Evolutionary conservation across 2,888 invertebrate genomes (phyloP).

Genomic region (Calameuta filiformis): DNA sequence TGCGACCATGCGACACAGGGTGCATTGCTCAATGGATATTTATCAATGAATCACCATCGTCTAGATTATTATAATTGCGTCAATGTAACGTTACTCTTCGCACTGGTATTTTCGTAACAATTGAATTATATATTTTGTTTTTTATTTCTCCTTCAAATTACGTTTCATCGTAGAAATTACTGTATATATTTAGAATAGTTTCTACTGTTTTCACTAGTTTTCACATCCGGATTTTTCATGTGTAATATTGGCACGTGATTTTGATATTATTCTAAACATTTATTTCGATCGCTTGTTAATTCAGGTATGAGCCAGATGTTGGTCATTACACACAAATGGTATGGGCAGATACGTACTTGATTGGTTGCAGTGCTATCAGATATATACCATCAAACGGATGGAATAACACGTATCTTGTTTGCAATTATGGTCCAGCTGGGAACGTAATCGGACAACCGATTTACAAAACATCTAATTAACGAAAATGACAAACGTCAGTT

Average conservation of each 20-base stretch:
- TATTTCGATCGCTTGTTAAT: not conserved
- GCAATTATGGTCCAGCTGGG: conserved; percentile 66
- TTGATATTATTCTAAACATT: not conserved
- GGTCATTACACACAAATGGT: conserved; percentile 67
- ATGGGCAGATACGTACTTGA: conserved; percentile 65
- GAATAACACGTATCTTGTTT: conserved; percentile 55
- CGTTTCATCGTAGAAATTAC: not conserved
- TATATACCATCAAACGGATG: conserved; percentile 44
- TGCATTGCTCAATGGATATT: not conserved
- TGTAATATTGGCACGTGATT: not conserved
- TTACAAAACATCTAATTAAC: conserved; percentile 38
- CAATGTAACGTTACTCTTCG: not conserved
- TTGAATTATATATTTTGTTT: not conserved
- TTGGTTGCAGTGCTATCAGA: conserved; percentile 67
- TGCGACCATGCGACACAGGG: not conserved
- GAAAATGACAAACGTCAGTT: not conserved
- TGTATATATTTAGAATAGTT: not conserved
- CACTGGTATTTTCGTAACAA: not conserved
- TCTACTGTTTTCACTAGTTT: not conserved
- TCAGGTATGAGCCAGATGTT: conserved; percentile 4
- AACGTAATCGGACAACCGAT: conserved; percentile 52
- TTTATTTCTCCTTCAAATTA: too few species aligned
- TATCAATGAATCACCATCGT: not conserved
- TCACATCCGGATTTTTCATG: not conserved
- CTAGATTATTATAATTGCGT: not conserved